Evolutionary conservation across 2,888 invertebrate genomes (phyloP), one percentile per base, ranked within the genome.

Genomic region (Palloptera scutellata): DNA sequence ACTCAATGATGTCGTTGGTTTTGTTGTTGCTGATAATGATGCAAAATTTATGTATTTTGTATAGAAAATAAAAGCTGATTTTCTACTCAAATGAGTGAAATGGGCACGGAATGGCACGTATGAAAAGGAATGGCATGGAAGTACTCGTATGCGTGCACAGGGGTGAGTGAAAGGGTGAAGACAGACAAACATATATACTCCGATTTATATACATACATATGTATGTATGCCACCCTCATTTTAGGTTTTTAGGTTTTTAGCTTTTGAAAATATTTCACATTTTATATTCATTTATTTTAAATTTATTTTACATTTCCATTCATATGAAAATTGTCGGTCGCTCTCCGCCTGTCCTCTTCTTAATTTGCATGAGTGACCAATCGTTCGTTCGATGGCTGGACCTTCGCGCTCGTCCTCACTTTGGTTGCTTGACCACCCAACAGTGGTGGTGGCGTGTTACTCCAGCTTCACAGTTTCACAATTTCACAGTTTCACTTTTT

Each of bases 1-100:
- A 48, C 58, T 43, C 54, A 19, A 15, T 54, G 41, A 11, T 61
- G 53, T 54, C 30, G 20, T 51, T 41, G 17, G 20, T 20, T 57
- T 15, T 58, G 63, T 20, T 45, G 40, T 52, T 57, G 52, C 70
- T 69, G 74, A 78, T 81, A 82, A 81, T 80, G 76, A 80, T 79
- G 75, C 76, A 74, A 78, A 79, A 80, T 81, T 81, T 80, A 82
- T 81, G 81, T 80, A 78, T 81, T 81, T 81, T 80, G 76, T 79
- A 75, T 79, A 78, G 81, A 73, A 81, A 81, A 78, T 80, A 76
- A 81, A 82, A 79, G 78, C 79, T 75, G 80, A 81, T 79, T 80
- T 78, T 75, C 74, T 65, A 64, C 72, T 64, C 71, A 71, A 73
- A 74, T 73, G 73, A 74, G 73, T 72, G 67, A 72, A 72, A 72